phyloP scores from a whole-genome alignment of 1,140 invertebrate species.

The Drosophila albomicans region DNA sequence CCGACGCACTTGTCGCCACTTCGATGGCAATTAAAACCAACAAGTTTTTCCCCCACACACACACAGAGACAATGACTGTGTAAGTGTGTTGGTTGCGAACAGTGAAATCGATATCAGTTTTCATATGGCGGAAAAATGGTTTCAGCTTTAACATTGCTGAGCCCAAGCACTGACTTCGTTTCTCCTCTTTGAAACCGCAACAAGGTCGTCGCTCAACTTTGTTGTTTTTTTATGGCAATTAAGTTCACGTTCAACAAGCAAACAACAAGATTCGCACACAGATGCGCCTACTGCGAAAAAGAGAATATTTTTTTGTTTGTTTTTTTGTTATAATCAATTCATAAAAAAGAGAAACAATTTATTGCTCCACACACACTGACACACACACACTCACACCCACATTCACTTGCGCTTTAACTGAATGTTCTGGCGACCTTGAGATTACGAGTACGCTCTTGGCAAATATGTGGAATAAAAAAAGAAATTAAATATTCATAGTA shows the following conservation, averaged over 20 bases:
- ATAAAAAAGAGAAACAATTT: conserved; percentile 58
- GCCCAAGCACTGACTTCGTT: not conserved
- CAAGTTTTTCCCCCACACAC: conserved; percentile 50
- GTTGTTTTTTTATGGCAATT: conserved; percentile 56
- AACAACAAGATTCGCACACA: conserved; percentile 32
- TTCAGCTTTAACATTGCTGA: conserved; percentile 49
- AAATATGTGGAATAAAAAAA: not conserved
- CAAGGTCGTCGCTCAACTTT: conserved; percentile 61
- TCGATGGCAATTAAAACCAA: conserved; percentile 61
- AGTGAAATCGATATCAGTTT: conserved; percentile 79
- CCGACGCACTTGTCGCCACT: conserved; percentile 64
- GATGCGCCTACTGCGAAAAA: not conserved
- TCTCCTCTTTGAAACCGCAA: conserved; percentile 35
- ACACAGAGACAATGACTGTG: conserved; percentile 5
- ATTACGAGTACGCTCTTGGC: conserved; percentile 15
- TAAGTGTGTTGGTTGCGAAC: conserved; percentile 24
- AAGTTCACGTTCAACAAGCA: conserved; percentile 44
- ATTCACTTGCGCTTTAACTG: conserved; percentile 15
- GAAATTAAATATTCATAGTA: conserved; percentile 6
- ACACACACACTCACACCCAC: conserved; percentile 24
- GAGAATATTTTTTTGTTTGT: no score
- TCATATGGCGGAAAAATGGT: conserved; percentile 70
- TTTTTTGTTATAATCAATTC: conserved; percentile 33
- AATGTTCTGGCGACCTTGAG: conserved; percentile 21
- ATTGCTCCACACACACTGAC: conserved; percentile 35